A percentile compares a stretch with the other conserved stretches of the same genome.
Conservation (phyloP, 1,140 invertebrate genomes). For the Mylabris phalerata region DNA sequence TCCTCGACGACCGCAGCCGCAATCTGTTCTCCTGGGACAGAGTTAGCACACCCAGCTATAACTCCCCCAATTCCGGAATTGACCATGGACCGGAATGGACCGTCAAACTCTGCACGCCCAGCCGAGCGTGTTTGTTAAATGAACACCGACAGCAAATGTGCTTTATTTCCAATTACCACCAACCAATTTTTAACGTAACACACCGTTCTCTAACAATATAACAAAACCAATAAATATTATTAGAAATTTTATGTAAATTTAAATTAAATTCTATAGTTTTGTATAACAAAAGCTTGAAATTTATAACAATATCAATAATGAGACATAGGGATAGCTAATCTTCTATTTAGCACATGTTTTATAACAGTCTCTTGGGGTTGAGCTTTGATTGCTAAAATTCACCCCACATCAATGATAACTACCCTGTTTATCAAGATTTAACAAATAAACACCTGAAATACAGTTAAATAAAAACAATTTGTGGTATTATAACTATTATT, state of each 20-base stretch:
- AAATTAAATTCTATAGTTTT: no score
- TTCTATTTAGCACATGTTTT: constrained; percentile 13
- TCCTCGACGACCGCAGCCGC: constrained; percentile 24
- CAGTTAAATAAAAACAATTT: neutral
- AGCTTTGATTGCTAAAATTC: no score
- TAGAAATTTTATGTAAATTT: neutral
- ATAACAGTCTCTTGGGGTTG: constrained; percentile 3
- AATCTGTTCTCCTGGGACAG: constrained; percentile 26
- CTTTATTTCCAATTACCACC: constrained; percentile 27
- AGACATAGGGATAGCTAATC: constrained; percentile 8
- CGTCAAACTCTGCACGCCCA: constrained; percentile 23
- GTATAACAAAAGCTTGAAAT: constrained; percentile 1
- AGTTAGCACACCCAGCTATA: constrained; percentile 22
- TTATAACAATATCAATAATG: constrained; percentile 4
- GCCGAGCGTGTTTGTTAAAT: constrained; percentile 27
- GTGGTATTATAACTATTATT: neutral
- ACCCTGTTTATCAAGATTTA: neutral
- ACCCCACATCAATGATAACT: no score
- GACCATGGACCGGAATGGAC: constrained; percentile 24
- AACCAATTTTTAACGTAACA: neutral
- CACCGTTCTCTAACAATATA: no score
- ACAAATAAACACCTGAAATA: neutral
- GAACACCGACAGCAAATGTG: constrained; percentile 22
- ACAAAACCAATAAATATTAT: neutral
- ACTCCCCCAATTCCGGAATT: constrained; percentile 14